Percentiles rank a stretch among this genome's conserved stretches.
Evolutionary conservation across 2,797 vertebrate genomes (phyloP).

Genomic region (Argyrosomus regius): DNA sequence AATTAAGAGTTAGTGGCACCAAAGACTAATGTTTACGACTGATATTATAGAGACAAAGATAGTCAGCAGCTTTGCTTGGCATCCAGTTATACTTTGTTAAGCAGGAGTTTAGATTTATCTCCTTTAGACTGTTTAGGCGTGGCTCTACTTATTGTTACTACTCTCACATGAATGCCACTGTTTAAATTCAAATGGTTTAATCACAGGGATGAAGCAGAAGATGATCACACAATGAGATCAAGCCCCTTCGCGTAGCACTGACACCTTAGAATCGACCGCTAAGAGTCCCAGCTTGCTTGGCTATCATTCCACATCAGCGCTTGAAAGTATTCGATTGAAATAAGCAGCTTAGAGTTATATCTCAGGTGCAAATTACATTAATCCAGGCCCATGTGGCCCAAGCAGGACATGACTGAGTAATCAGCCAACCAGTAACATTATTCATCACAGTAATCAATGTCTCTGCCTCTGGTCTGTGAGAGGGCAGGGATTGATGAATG

Average conservation of each 20-base stretch:
- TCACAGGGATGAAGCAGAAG: constrained; percentile 24
- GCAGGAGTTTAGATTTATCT: constrained; percentile 8
- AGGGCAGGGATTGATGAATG: constrained; percentile 51
- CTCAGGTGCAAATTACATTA: constrained; percentile 53
- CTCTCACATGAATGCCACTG: neutral
- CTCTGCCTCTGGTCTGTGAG: constrained; percentile 47
- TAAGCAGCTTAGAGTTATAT: constrained; percentile 55
- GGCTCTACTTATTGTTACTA: constrained; percentile 6
- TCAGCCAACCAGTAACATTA: constrained; percentile 52
- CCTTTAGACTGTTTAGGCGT: neutral
- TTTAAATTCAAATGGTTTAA: constrained; percentile 17
- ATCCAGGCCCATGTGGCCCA: constrained; percentile 51
- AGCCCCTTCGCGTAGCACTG: neutral
- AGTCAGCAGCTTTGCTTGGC: neutral
- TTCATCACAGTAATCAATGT: constrained; percentile 66
- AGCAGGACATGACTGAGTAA: constrained; percentile 62
- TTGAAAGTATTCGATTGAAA: constrained; percentile 50
- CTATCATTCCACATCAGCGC: constrained; percentile 66
- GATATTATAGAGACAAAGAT: neutral
- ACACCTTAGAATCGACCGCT: constrained; percentile 20
- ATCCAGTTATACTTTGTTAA: constrained; percentile 4
- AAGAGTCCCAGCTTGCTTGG: constrained; percentile 40
- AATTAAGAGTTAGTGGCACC: neutral
- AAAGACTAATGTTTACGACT: constrained; percentile 21
- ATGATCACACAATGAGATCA: constrained; percentile 33